Evolutionary conservation across 2,113 vertebrate genomes (phyloP).

Genomic region (Elachura formosa): DNA sequence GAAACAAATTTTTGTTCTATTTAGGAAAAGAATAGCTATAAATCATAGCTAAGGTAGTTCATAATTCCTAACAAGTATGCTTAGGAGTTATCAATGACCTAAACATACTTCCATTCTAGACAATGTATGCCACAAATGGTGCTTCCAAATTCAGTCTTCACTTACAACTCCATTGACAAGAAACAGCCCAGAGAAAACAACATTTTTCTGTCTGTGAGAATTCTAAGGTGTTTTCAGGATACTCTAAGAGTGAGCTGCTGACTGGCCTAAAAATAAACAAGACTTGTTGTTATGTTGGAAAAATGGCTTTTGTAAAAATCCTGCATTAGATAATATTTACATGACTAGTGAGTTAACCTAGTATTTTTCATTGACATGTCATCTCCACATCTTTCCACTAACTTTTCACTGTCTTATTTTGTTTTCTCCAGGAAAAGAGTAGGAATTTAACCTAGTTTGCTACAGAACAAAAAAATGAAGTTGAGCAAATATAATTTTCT

Average conservation of each 20-base stretch:
- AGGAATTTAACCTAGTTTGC: not conserved
- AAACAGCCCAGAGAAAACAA: not conserved
- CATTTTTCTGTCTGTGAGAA: not conserved
- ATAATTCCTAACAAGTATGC: not conserved
- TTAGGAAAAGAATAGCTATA: not conserved
- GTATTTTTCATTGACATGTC: not conserved
- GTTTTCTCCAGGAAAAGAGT: not conserved
- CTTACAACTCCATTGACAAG: not conserved
- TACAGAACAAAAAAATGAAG: not conserved
- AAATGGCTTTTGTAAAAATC: not conserved
- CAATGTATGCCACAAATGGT: not conserved
- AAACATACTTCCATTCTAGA: not conserved
- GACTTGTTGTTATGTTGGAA: not conserved
- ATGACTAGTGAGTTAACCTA: not conserved
- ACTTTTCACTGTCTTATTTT: not conserved
- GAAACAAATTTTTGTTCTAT: not conserved
- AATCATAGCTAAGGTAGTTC: not conserved
- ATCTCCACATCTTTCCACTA: not conserved
- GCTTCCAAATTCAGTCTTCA: not conserved
- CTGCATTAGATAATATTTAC: not conserved
- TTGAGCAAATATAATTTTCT: not conserved
- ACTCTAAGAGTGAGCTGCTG: not conserved
- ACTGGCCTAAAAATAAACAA: not conserved
- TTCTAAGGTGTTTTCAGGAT: not conserved
- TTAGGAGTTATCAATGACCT: not conserved